Percentiles rank a stretch among this genome's conserved stretches.
Conservation (phyloP, 2,888 invertebrate genomes). For the Pteria penguin region DNA sequence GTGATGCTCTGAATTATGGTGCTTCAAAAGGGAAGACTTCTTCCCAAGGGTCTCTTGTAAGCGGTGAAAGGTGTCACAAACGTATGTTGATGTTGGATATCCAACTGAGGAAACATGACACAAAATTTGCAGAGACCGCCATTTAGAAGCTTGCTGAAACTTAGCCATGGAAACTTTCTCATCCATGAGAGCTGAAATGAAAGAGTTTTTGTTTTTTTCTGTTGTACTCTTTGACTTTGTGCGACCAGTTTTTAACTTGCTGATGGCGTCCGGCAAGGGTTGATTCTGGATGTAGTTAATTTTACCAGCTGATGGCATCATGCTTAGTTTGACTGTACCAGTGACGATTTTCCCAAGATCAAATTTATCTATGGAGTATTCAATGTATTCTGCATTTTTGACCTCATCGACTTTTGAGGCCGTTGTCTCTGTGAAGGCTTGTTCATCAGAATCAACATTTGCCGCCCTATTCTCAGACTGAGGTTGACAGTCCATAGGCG, state of each 20-base stretch:
- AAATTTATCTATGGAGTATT: neutral
- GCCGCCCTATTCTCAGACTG: neutral
- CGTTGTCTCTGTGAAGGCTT: neutral
- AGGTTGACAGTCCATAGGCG: neutral
- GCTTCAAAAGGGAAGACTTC: neutral
- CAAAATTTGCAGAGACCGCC: neutral
- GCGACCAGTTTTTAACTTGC: neutral
- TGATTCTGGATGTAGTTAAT: neutral
- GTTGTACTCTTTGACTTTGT: neutral
- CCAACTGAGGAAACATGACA: neutral
- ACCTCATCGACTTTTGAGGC: neutral
- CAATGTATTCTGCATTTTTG: neutral
- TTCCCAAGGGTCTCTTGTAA: neutral
- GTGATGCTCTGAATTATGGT: neutral
- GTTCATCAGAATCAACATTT: neutral
- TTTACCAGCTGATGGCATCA: neutral
- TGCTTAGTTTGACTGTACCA: neutral
- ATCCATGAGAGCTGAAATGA: slow-evolving; percentile 6
- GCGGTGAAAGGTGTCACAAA: slow-evolving; percentile 8
- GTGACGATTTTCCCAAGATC: neutral
- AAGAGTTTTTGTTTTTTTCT: neutral
- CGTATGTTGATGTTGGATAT: slow-evolving; percentile 6
- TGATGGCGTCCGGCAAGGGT: neutral
- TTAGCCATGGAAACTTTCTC: neutral
- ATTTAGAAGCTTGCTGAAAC: slow-evolving; percentile 12